Evolutionary conservation across 1,140 invertebrate genomes (phyloP), one percentile per base, ranked within the genome.

Genomic region (Tetramorium alpestre): DNA sequence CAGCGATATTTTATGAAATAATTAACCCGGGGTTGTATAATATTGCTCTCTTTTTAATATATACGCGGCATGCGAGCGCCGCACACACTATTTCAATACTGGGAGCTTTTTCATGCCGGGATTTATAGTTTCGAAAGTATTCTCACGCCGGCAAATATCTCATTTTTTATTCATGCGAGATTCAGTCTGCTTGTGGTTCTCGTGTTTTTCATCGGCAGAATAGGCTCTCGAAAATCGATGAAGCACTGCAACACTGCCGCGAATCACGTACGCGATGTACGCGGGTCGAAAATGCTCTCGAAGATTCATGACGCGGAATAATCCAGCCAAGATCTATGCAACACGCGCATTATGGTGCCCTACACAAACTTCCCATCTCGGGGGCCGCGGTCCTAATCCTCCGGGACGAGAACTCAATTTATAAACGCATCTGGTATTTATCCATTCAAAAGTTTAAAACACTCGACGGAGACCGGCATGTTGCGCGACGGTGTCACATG

Each of bases 371-470:
- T 92, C 88, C 90, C 91, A 92, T 93, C 88, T 85, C 54, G 56
- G 60, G 60, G 67, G 56, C 56, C 54, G 60, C 22, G 60, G 64
- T 67, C 85, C 86, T 92, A 92, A 92, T 92, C 92, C 92, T 86
- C 67, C 89, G 85, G 88, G 91, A 91, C 85, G 92, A 92, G 91
- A 82, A 92, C 91, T 92, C 92, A 92, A 93, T 93, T 93, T 93
- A 93, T 91, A 93, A 91, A 93, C 92, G 85, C 76, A 86, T 73
- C 65, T 87, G 86, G 89, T 87, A 91, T 92, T 33, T 92, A 92
- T 86, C 88, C 91, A 89, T 91, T 89, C 88, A 91, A 90, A 91
- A 90, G 86, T 88, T 93, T 92, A 92, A 93, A 93, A 93, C 89
- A 93, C 92, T 93, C 89, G 85, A 92, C 87, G 70, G 82, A 65